Conservation (phyloP, 1,140 invertebrate species). For the Bombyx mori region ASM3026992v2 NC_085107.1:17552501-17553000, state of each 20-base stretch:
- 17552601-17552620: conserved; percentile 54
- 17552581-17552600: conserved; percentile 58
- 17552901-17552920: too few relatives aligned
- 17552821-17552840: too few relatives aligned
- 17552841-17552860: too few relatives aligned
- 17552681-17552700: background rate
- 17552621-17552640: background rate
- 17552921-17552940: too few relatives aligned
- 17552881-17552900: too few relatives aligned
- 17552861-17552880: too few relatives aligned
- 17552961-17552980: too few relatives aligned
- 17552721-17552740: background rate
- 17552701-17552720: background rate
- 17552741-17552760: background rate
- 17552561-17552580: conserved; percentile 59
- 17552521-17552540: conserved; percentile 29
- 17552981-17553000: too few relatives aligned
- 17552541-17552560: conserved; percentile 51
- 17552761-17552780: too few relatives aligned
- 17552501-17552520: conserved; percentile 35
- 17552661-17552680: background rate
- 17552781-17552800: too few relatives aligned
- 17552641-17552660: background rate
- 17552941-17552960: too few relatives aligned
- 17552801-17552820: too few relatives aligned